Percentiles rank a stretch among this genome's conserved stretches.
Evolutionary conservation across 92 coral and sea anemone genomes (phyloP).

Genomic region (Siderastrea radians): DNA sequence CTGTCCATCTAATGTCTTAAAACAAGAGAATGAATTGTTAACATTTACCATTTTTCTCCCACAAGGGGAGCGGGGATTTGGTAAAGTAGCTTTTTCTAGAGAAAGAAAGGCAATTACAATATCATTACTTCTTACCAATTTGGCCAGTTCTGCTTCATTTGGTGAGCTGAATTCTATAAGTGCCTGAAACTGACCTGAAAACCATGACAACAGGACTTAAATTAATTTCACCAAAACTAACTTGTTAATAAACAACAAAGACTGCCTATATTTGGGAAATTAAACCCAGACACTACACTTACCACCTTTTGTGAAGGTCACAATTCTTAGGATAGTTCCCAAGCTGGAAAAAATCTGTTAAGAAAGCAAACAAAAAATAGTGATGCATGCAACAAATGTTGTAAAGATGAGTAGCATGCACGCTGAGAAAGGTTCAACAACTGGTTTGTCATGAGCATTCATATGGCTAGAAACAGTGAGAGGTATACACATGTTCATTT

Average conservation of each 20-base stretch:
- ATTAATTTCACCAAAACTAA: neutral
- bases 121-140: conserved; percentile 64
- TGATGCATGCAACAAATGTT: too few relatives aligned
- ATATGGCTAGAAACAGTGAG: too few relatives aligned
- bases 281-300: conserved; percentile 29
- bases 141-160: conserved; percentile 89
- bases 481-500: too few relatives aligned
- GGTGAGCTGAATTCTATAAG: conserved; percentile 84
- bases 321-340: conserved; percentile 92
- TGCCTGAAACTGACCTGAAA: conserved; percentile 91
- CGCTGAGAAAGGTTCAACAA: too few relatives aligned
- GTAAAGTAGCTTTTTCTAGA: neutral
- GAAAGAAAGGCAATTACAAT: neutral
- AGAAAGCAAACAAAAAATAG: neutral
- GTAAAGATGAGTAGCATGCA: too few relatives aligned
- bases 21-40: neutral
- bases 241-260: neutral
- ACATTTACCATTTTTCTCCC: too few relatives aligned
- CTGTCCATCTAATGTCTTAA: conserved; percentile 95
- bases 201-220: neutral
- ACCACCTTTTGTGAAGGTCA: conserved; percentile 93
- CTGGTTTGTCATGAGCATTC: too few relatives aligned
- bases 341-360: conserved; percentile 89
- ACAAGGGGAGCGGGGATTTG: too few relatives aligned
- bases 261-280: neutral